Percentiles rank a stretch among this genome's conserved stretches.
Evolutionary conservation across 1,140 invertebrate genomes (phyloP).

Genomic region (Apis florea): DNA sequence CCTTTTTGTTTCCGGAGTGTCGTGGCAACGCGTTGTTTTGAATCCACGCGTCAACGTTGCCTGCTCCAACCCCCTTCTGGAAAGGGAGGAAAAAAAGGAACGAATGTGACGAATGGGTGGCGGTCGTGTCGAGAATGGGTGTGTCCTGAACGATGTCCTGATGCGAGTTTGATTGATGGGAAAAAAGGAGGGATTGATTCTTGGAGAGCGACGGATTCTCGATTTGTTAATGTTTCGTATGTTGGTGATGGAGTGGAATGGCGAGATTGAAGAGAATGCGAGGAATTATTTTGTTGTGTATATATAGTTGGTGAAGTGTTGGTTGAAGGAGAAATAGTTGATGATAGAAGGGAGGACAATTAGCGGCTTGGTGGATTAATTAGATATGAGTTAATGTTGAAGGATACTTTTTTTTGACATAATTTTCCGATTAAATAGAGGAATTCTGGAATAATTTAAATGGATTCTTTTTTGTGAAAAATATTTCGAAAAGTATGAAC

Average conservation of each 20-base stretch:
- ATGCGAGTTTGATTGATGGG: neutral
- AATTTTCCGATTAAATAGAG: too few species aligned
- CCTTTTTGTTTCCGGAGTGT: slow-evolving; percentile 25
- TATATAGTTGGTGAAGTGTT: neutral
- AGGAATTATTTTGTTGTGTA: neutral
- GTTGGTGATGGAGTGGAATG: neutral
- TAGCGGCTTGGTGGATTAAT: too few species aligned
- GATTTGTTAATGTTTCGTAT: neutral
- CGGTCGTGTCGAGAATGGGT: neutral
- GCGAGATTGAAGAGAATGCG: too few species aligned
- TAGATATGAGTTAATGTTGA: too few species aligned
- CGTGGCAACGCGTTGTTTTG: slow-evolving; percentile 47
- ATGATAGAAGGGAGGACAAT: too few species aligned
- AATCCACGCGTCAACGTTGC: neutral
- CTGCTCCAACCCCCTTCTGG: neutral
- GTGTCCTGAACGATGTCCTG: neutral
- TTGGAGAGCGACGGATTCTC: neutral
- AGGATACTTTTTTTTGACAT: too few species aligned
- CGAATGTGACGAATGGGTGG: neutral
- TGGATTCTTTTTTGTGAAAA: neutral
- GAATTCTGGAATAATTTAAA: too few species aligned
- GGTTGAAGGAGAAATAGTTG: neutral
- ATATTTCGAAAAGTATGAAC: neutral
- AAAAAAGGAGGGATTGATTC: neutral
- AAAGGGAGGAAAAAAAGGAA: too few species aligned